Evolutionary conservation across 2,113 vertebrate genomes (phyloP).

Genomic region (Delphinapterus leucas): DNA sequence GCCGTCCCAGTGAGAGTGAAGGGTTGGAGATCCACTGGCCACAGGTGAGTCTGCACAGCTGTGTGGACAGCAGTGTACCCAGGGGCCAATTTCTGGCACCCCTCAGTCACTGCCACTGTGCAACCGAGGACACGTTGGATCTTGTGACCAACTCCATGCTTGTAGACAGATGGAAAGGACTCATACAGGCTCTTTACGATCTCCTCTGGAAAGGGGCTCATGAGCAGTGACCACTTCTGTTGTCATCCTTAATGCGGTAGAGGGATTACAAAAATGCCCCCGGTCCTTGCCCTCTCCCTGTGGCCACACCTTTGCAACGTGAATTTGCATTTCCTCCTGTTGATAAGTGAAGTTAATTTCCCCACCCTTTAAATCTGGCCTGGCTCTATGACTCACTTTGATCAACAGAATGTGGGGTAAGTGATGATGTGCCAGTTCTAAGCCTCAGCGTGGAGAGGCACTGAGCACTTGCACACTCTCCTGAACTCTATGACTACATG

Average conservation of each 20-base stretch:
- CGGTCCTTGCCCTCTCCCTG: not conserved
- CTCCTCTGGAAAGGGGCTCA: not conserved
- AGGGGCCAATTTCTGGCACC: no score
- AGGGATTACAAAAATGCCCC: not conserved
- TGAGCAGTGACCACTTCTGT: not conserved
- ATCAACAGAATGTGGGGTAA: not conserved
- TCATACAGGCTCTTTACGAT: not conserved
- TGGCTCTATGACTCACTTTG: not conserved
- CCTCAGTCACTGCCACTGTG: not conserved
- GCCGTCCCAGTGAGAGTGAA: accelerated
- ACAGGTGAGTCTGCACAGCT: not conserved
- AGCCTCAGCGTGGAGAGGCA: not conserved
- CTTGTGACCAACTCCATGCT: not conserved
- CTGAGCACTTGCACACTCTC: not conserved
- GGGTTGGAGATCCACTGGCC: not conserved
- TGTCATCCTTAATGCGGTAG: not conserved
- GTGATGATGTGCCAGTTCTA: not conserved
- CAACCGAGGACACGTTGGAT: not conserved
- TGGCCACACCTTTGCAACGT: not conserved
- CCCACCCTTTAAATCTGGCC: not conserved
- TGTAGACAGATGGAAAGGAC: not conserved
- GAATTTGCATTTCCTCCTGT: not conserved
- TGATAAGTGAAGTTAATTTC: not conserved
- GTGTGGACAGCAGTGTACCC: no score
- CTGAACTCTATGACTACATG: not conserved